Evolutionary conservation across 2,113 vertebrate genomes (phyloP), one percentile per base, ranked within the genome.

Genomic region (Oreotrochilus melanogaster): DNA sequence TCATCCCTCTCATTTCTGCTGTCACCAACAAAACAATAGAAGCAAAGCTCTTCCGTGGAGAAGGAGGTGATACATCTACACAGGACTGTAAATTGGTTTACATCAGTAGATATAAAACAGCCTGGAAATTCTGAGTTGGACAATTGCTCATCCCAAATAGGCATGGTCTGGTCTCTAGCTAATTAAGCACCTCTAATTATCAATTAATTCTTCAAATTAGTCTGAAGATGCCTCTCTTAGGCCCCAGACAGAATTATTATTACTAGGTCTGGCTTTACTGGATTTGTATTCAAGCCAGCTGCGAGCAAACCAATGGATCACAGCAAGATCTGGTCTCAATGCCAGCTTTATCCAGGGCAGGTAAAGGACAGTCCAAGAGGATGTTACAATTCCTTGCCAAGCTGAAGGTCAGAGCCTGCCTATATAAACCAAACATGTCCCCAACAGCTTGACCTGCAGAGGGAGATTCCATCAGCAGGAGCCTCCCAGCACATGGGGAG

Each of bases 171-270:
- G 33, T 51, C 51, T 78, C 45, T 72, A 62, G 70, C 84, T 78
- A 87, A 81, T 71, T 67, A 92, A 70, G 56, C 47, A 80, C 15
- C 37, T 84, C 18, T 35, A 67, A 74, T 74, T 88, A 92, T 21
- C 19, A 73, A 89, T 58, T 5, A 88, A 93, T 70, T 54, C 30
- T 70, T 54, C 30, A 87, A 81, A 48, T n/a, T 35, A 85, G 51
- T 18, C 30, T 56, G 65, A 89, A 81, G 51, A 81, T 84, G 10
- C 28, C 21, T 47, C 73, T 71, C 61, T 76, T 18, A 42, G 28
- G 56, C 42, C 14, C 37, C 0, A 54, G 19, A 71, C 35, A 7
- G 2, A 85, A 37, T 54, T 47, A 78, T 60, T 69, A 61, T 8
- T 57, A 39, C 45, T 10, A 51, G 39, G 10, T 64, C 60, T 74